A percentile compares a stretch with the other conserved stretches of the same genome.
Conservation (phyloP, 2,113 vertebrate species). For the Trematocara variabile region DNA sequence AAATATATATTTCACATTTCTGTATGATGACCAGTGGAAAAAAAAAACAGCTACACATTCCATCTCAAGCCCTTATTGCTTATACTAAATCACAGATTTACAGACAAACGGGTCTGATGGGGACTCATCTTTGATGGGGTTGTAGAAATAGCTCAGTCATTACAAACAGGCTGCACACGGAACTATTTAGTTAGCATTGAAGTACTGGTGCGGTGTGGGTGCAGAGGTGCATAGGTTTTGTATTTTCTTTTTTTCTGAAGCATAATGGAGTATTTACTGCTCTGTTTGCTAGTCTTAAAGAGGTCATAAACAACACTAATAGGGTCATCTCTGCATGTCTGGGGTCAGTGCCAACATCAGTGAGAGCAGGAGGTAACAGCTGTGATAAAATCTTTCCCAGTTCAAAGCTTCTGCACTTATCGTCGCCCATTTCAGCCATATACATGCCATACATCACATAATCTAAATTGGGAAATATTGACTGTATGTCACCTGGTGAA, state of each 20-base stretch:
- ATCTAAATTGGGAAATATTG: slow-evolving; percentile 44
- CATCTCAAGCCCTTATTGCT: slow-evolving; percentile 54
- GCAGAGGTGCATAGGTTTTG: slow-evolving; percentile 5
- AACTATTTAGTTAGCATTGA: slow-evolving; percentile 5
- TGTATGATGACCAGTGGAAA: slow-evolving; percentile 18
- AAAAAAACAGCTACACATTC: slow-evolving; percentile 6
- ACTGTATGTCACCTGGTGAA: slow-evolving; percentile 49
- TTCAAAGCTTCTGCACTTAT: slow-evolving; percentile 49
- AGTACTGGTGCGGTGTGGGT: background rate
- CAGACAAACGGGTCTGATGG: slow-evolving; percentile 24
- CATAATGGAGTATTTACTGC: slow-evolving; percentile 68
- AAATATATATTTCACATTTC: slow-evolving; percentile 67
- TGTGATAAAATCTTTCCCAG: slow-evolving; percentile 35
- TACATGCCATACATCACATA: slow-evolving; percentile 44
- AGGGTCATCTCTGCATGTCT: slow-evolving; percentile 65
- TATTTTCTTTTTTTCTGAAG: background rate
- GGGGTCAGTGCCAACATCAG: slow-evolving; percentile 55
- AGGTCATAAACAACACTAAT: slow-evolving; percentile 65
- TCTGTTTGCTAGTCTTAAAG: slow-evolving; percentile 63
- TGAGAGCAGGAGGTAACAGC: slow-evolving; percentile 9
- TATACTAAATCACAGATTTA: slow-evolving; percentile 63
- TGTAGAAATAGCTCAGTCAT: slow-evolving; percentile 32
- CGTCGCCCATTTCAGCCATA: slow-evolving; percentile 15
- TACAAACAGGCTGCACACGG: background rate
- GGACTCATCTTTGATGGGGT: background rate